Evolutionary conservation across 2,113 vertebrate genomes (phyloP).

Genomic region (Eurystomus gularis): DNA sequence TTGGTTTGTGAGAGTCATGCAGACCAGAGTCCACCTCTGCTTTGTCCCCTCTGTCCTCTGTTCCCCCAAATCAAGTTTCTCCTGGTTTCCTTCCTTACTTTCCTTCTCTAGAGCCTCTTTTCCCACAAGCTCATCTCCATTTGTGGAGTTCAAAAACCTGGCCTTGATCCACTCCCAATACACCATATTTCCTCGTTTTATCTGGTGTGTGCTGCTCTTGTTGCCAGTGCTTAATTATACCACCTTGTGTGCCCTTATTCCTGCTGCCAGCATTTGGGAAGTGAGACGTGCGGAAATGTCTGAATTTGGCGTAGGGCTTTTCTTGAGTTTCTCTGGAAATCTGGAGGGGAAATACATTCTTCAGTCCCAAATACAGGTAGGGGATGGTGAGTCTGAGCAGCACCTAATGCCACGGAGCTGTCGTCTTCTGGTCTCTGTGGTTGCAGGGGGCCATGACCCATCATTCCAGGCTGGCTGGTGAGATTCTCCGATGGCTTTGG

Average conservation of each 20-base stretch:
- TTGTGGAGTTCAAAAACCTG: neutral
- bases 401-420: neutral
- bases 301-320: neutral
- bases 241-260: neutral
- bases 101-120: neutral
- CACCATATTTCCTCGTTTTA: neutral
- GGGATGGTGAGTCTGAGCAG: neutral
- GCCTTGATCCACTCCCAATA: neutral
- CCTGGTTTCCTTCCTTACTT: neutral
- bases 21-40: neutral
- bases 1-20: neutral
- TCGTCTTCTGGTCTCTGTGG: neutral
- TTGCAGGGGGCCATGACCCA: neutral
- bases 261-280: neutral
- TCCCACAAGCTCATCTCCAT: neutral
- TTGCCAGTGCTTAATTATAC: conserved; percentile 11
- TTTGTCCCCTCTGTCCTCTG: neutral
- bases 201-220: conserved; percentile 10
- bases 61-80: neutral
- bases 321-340: neutral
- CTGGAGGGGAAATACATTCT: neutral
- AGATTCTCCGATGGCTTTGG: neutral
- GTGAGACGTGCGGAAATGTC: neutral
- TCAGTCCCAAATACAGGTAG: neutral
- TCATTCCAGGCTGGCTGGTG: neutral